phyloP scores from a whole-genome alignment of 1,140 invertebrate genomes.

The Pseudachorutes palmiensis region DNA sequence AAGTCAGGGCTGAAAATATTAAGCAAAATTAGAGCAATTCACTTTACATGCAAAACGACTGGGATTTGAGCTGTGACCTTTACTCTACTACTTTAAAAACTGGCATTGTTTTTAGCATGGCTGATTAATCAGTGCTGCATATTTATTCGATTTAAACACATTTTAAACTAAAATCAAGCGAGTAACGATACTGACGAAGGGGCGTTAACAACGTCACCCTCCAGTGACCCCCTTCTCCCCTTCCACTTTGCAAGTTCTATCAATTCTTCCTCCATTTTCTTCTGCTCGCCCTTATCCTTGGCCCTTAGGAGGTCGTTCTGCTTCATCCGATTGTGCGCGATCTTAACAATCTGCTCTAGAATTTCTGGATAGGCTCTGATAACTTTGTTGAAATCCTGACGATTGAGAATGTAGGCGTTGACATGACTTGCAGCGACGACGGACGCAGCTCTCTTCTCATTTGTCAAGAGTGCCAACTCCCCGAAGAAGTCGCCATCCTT shows the following conservation, averaged over 20 bases:
- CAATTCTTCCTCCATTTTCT: too few relatives aligned
- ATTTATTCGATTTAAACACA: too few relatives aligned
- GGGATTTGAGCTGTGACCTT: too few relatives aligned
- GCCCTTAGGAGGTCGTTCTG: not conserved
- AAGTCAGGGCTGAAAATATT: slow-evolving; percentile 3
- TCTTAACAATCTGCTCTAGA: slow-evolving; percentile 18
- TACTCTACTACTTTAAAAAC: too few relatives aligned
- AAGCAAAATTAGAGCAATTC: not conserved
- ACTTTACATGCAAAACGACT: too few relatives aligned
- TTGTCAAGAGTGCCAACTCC: slow-evolving; percentile 25
- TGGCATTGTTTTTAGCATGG: too few relatives aligned
- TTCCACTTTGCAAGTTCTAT: too few relatives aligned
- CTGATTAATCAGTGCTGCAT: too few relatives aligned
- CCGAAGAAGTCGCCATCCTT: slow-evolving; percentile 34
- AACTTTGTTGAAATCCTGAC: slow-evolving; percentile 24
- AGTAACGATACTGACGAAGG: too few relatives aligned
- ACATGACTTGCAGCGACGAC: slow-evolving; percentile 26
- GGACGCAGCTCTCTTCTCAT: slow-evolving; percentile 21
- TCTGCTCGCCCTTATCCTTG: not conserved
- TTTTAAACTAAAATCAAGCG: too few relatives aligned
- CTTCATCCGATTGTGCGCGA: not conserved
- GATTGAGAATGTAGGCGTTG: slow-evolving; percentile 24
- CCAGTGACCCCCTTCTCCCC: too few relatives aligned
- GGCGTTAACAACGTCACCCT: too few relatives aligned
- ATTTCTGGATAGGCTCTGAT: slow-evolving; percentile 26